Conservation (phyloP, 2,113 vertebrate species). For the Phalacrocorax pelagicus region DNA sequence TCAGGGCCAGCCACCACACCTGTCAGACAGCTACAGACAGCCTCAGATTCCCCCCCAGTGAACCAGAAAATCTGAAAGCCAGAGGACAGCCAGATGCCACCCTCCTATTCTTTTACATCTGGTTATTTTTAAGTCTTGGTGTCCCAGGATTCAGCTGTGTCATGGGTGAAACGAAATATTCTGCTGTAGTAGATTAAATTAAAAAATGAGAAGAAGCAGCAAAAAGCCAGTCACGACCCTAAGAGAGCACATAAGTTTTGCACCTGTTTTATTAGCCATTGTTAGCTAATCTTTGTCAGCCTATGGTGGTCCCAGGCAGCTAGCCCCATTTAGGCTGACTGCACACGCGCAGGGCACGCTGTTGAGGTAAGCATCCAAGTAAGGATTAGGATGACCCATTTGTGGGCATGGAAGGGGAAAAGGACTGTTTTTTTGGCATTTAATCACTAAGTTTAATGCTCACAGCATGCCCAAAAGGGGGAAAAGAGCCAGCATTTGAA, state of each 20-base stretch:
- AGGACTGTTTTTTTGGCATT: not conserved
- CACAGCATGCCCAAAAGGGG: slow-evolving; percentile 37
- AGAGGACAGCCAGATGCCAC: not conserved
- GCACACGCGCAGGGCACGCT: not conserved
- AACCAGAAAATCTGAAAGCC: not conserved
- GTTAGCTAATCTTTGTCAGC: not conserved
- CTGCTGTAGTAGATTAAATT: not conserved
- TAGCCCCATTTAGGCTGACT: not conserved
- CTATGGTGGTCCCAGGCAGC: not conserved
- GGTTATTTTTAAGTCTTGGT: not conserved
- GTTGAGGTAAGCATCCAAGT: not conserved
- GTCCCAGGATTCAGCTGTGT: not conserved
- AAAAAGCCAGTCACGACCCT: not conserved
- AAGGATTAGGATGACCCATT: not conserved
- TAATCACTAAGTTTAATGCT: slow-evolving; percentile 44
- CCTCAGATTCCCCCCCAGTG: not conserved
- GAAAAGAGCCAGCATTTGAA: slow-evolving; percentile 52
- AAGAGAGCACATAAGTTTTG: slow-evolving; percentile 16
- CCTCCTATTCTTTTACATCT: not conserved
- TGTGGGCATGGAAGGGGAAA: not conserved
- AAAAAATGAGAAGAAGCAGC: not conserved
- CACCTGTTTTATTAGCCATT: not conserved
- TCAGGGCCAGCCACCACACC: not conserved
- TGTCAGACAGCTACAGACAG: not conserved
- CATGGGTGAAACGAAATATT: not conserved